Evolutionary conservation across 1,140 invertebrate genomes (phyloP).

Genomic region (Psilanteris sp.): DNA sequence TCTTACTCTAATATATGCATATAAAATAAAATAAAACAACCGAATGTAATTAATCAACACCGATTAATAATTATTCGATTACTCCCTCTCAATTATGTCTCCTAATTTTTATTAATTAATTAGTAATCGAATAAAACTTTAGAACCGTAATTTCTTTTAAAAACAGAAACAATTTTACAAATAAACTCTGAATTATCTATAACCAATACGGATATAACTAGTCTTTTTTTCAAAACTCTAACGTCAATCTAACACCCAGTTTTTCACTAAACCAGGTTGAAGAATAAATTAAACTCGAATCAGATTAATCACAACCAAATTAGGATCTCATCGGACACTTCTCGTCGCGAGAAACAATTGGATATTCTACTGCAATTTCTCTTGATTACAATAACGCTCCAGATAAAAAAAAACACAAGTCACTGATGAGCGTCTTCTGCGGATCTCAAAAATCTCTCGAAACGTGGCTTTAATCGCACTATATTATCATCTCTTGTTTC

Average conservation of each 20-base stretch:
- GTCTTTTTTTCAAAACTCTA: slow-evolving; percentile 3
- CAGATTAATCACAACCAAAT: slow-evolving; percentile 13
- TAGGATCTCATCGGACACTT: slow-evolving; percentile 20
- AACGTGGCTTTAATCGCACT: slow-evolving; percentile 15
- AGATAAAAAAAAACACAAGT: not conserved
- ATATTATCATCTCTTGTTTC: slow-evolving; percentile 16
- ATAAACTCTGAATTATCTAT: too few relatives aligned
- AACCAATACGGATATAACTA: too few relatives aligned
- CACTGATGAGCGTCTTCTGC: slow-evolving; percentile 36
- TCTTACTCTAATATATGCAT: too few relatives aligned
- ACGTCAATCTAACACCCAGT: slow-evolving; percentile 2
- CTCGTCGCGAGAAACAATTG: slow-evolving; percentile 15
- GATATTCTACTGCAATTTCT: slow-evolving; percentile 31
- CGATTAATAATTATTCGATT: too few relatives aligned
- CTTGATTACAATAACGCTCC: slow-evolving; percentile 40
- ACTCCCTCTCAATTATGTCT: too few relatives aligned
- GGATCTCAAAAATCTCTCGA: slow-evolving; percentile 4
- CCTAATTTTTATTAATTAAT: too few relatives aligned
- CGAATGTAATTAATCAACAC: too few relatives aligned
- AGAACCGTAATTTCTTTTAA: too few relatives aligned
- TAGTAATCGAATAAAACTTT: too few relatives aligned
- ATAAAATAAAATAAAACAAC: too few relatives aligned
- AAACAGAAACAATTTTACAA: too few relatives aligned
- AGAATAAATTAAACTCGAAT: slow-evolving; percentile 38
- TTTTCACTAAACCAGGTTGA: slow-evolving; percentile 4